These are phyloP conservation scores for Physeter macrocephalus DNA, from an alignment of 2,113 vertebrate genomes.

Conservation along the genomic window DNA sequence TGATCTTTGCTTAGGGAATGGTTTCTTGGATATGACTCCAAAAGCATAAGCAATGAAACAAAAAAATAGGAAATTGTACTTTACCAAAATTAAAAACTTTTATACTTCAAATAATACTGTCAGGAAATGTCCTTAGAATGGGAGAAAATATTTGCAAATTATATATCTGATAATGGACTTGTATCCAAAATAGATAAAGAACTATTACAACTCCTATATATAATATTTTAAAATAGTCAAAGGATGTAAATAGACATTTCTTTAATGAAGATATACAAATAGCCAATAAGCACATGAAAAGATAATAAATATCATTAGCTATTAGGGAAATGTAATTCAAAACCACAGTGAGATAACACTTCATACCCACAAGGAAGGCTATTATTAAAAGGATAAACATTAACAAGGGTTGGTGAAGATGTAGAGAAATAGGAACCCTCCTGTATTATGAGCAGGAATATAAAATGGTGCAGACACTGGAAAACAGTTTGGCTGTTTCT, in stretches of 20 bases:
- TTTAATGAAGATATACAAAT: neutral
- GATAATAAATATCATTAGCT: no score
- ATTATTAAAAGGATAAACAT: accelerated
- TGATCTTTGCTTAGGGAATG: neutral
- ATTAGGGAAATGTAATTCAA: neutral
- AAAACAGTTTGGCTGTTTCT: neutral
- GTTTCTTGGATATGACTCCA: neutral
- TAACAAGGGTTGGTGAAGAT: accelerated
- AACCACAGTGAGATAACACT: neutral
- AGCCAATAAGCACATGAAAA: neutral
- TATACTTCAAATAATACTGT: neutral
- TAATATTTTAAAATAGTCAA: neutral
- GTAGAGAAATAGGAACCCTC: accelerated
- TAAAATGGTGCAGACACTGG: accelerated
- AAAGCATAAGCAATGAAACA: neutral
- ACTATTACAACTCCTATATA: neutral
- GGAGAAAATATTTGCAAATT: neutral
- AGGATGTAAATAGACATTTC: neutral
- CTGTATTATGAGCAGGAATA: accelerated
- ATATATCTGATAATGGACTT: neutral
- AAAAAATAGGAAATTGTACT: no score
- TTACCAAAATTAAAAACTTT: neutral
- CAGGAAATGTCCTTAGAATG: neutral
- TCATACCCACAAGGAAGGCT: accelerated
- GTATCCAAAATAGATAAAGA: neutral